phyloP scores from a whole-genome alignment of 2,113 vertebrate genomes.

The Thermophis baileyi region DNA sequence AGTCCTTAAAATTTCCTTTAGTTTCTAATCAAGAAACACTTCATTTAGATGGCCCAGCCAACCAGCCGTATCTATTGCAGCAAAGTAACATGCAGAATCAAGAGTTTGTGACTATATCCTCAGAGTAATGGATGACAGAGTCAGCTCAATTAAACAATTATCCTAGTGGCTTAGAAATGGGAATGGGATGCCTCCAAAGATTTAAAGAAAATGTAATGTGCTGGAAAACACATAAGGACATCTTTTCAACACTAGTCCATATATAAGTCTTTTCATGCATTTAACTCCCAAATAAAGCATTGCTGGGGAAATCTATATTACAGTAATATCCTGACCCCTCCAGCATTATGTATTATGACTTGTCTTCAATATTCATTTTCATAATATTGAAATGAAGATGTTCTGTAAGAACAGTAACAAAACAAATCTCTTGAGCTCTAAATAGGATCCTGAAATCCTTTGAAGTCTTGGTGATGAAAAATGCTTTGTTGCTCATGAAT shows the following conservation, averaged over 20 bases:
- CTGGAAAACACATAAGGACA: neutral
- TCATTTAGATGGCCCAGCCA: neutral
- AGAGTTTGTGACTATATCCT: neutral
- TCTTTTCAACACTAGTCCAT: neutral
- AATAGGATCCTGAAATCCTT: constrained; percentile 17
- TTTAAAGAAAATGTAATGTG: constrained; percentile 2
- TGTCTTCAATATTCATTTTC: neutral
- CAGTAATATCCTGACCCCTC: constrained; percentile 4
- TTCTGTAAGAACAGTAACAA: neutral
- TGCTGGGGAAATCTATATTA: neutral
- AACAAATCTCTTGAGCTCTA: neutral
- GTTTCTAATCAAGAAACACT: neutral
- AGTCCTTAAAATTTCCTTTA: neutral
- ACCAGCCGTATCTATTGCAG: neutral
- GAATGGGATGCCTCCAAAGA: neutral
- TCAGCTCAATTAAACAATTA: neutral
- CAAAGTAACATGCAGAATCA: neutral
- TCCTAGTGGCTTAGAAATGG: neutral
- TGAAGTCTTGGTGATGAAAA: neutral
- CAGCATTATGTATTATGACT: neutral
- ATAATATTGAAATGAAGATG: neutral
- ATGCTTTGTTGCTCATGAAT: neutral
- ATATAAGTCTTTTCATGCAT: rapidly evolving
- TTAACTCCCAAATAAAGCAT: constrained; percentile 24
- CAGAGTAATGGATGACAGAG: no score